Conservation (phyloP, 1,140 invertebrate species). For the Hetaerina americana region DNA sequence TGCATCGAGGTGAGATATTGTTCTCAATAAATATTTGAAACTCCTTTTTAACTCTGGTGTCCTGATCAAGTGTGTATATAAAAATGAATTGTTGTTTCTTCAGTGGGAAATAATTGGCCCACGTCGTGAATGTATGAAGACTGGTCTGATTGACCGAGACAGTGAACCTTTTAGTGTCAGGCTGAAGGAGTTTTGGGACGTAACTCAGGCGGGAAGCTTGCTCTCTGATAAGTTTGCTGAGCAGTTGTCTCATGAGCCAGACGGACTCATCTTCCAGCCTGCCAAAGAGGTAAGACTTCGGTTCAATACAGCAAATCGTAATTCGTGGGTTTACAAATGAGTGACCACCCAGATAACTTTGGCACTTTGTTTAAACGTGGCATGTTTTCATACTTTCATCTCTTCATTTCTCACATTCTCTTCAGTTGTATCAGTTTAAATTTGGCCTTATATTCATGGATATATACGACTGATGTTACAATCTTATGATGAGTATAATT, state of each 20-base stretch:
- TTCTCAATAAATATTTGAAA: conserved; percentile 2
- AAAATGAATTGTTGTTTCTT: no score
- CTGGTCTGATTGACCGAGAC: conserved; percentile 57
- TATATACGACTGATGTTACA: no score
- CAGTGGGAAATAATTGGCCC: conserved; percentile 50
- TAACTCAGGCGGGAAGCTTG: conserved; percentile 49
- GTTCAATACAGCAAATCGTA: neutral
- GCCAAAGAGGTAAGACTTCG: conserved; percentile 46
- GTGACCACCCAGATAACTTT: no score
- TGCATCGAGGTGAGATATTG: conserved; percentile 48
- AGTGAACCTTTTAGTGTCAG: conserved; percentile 79
- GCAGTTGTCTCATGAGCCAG: conserved; percentile 82
- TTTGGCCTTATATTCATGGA: no score
- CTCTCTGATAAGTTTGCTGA: conserved; percentile 76
- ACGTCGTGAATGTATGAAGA: conserved; percentile 56
- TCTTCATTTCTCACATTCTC: no score
- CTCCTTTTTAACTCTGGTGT: no score
- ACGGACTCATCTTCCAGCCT: conserved; percentile 97
- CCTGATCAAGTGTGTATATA: no score
- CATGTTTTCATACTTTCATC: no score
- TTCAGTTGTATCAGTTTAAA: no score
- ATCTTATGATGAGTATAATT: no score
- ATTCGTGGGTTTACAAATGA: conserved; percentile 3
- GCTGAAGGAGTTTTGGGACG: conserved; percentile 79
- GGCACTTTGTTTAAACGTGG: no score